Conservation (phyloP, 2,113 vertebrate species). For the Arenaria interpres region DNA sequence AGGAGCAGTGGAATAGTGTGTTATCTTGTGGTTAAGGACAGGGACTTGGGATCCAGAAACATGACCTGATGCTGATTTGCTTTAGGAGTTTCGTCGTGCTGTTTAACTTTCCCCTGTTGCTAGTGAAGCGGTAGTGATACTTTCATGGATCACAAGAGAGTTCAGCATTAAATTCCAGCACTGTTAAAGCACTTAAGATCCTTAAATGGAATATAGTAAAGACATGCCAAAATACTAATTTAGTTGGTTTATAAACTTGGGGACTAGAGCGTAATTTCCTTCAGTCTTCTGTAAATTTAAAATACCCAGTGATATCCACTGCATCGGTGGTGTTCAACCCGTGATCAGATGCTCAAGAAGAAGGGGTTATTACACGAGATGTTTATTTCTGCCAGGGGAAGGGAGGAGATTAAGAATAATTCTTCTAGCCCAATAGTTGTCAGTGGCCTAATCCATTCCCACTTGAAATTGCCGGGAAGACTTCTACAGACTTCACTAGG, state of each 20-base stretch:
- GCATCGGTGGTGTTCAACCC: background rate
- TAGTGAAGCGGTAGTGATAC: background rate
- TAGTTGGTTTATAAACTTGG: background rate
- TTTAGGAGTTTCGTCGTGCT: background rate
- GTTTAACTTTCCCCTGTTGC: slow-evolving; percentile 11
- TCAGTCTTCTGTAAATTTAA: background rate
- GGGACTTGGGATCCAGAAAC: background rate
- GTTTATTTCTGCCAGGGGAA: background rate
- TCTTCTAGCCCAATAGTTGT: background rate
- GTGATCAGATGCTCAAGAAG: background rate
- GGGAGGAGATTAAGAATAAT: background rate
- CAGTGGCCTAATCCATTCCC: background rate
- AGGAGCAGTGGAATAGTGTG: background rate
- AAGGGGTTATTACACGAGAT: background rate
- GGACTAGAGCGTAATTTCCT: background rate
- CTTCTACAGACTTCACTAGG: background rate
- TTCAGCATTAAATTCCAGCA: background rate
- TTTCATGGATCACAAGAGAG: background rate
- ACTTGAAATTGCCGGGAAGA: background rate
- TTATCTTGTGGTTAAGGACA: background rate
- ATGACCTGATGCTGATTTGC: background rate
- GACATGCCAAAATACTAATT: background rate
- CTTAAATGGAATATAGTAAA: background rate
- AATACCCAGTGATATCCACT: background rate
- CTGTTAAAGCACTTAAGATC: background rate